Evolutionary conservation across 2,113 vertebrate species (phyloP), one percentile per base, ranked within the genome.

Genomic region (Chloropsis cyanopogon): DNA sequence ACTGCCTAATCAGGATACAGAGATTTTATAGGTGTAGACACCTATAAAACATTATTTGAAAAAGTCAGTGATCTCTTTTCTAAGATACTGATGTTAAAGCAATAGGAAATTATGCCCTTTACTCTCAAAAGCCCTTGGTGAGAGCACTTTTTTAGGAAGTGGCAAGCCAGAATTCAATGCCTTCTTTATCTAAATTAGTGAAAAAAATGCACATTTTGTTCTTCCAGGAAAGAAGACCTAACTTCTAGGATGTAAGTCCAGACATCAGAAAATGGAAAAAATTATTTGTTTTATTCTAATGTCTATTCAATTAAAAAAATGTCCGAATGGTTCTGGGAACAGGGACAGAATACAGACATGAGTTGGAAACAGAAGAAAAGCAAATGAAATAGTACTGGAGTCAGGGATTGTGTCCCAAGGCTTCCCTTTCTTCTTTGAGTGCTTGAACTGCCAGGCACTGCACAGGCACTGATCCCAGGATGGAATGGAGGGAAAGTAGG

Each of bases 331-430:
- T 66, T 89, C 60, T 87, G 26, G 42, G 52, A 92, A 64, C 18
- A 71, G 35, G 47, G 42, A 42, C 12, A 71, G 33, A 91, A 91
- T 39, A 33, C 16, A 89, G 73, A 39, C 47, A 60, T 18, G 22
- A 84, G 9, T 0, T 76, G 22, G 61, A 94, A 91, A 52, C 21
- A 92, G 54, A 91, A 66, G 57, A 88, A 39, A 70, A 57, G 35
- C 8, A 26, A 78, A 68, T 17, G 3, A 71, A 87, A 64, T 18
- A 37, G 8, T 42, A 56, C 11, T 68, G 53, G 16, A 69, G 10
- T 59, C 15, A 78, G 23, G 12, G 35, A 75, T 29, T 0, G 0
- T 12, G 41, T 56, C 31, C 37, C 10, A 71, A 26, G 24, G 2
- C 20, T 87, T 89, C 39, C 10, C 9, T 68, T 86, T 82, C 41